These are phyloP conservation scores for Homalodisca vitripennis DNA, from an alignment of 1,140 invertebrate genomes.

Conservation along the genomic window DNA sequence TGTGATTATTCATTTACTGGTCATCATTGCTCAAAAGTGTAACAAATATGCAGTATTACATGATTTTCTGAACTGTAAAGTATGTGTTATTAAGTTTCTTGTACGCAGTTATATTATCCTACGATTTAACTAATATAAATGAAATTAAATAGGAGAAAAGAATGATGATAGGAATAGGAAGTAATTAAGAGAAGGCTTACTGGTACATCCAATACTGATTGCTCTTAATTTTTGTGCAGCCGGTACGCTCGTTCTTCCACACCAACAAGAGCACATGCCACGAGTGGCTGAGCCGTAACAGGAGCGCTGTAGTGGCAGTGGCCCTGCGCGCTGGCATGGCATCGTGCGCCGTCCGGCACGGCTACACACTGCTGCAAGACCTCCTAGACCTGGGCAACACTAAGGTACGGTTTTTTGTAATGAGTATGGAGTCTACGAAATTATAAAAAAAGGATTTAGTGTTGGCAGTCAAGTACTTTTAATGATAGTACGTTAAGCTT, in stretches of 20 bases:
- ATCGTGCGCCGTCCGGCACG: conserved; percentile 71
- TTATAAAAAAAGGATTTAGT: background rate
- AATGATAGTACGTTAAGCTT: too few species aligned
- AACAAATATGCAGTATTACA: too few species aligned
- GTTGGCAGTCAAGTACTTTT: too few species aligned
- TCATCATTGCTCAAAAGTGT: too few species aligned
- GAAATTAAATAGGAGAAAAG: too few species aligned
- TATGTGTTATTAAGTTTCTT: too few species aligned
- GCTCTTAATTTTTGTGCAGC: conserved; percentile 47
- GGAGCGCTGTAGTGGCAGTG: conserved; percentile 77
- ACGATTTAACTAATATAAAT: too few species aligned
- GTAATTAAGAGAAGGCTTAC: too few species aligned
- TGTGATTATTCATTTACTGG: too few species aligned
- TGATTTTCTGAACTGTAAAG: too few species aligned
- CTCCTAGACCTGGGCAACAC: conserved; percentile 60
- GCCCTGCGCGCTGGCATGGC: conserved; percentile 78
- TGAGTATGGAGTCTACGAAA: background rate
- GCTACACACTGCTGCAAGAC: conserved; percentile 67
- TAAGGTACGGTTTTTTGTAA: conserved; percentile 46
- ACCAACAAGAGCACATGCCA: conserved; percentile 90
- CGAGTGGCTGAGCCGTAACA: conserved; percentile 89
- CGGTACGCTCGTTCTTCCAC: conserved; percentile 87
- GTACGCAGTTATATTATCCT: too few species aligned
- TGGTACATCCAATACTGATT: background rate
- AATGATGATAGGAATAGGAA: too few species aligned